phyloP scores from a whole-genome alignment of 2,888 invertebrate species.

The Heteropelma amictum region DNA sequence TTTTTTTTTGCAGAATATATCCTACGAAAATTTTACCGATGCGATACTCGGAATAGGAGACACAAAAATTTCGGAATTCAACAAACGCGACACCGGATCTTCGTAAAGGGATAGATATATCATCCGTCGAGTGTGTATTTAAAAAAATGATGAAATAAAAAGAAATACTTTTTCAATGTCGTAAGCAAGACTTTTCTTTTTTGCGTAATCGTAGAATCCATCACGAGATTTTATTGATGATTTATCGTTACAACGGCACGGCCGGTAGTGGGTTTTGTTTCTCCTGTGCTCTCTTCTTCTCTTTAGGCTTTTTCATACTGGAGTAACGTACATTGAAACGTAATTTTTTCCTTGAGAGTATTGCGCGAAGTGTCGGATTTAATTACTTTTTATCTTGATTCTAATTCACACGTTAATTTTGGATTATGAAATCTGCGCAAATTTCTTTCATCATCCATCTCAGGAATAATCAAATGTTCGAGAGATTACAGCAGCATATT shows the following conservation, averaged over 20 bases:
- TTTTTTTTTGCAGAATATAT: conserved; percentile 68
- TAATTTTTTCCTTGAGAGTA: neutral
- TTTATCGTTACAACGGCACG: conserved; percentile 44
- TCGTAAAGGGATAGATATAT: neutral
- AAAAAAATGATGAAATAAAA: neutral
- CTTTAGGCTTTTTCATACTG: conserved; percentile 11
- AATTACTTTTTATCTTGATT: neutral
- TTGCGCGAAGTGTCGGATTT: neutral
- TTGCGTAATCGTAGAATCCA: conserved; percentile 27
- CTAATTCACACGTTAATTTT: too few relatives aligned
- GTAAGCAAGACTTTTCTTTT: conserved; percentile 5
- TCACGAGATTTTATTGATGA: conserved; percentile 42
- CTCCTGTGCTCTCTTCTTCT: neutral
- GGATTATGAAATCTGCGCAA: too few relatives aligned
- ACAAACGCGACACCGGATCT: conserved; percentile 12
- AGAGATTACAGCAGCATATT: too few relatives aligned
- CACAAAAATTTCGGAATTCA: conserved; percentile 61
- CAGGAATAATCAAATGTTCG: too few relatives aligned
- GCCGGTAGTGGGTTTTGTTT: conserved; percentile 15
- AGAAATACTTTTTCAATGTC: neutral
- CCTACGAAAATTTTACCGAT: conserved; percentile 71
- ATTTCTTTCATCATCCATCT: too few relatives aligned
- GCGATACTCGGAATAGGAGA: conserved; percentile 68
- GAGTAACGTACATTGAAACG: conserved; percentile 9
- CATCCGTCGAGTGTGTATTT: neutral